Conservation (phyloP, 2,113 vertebrate genomes). For the Epinephelus moara region DNA sequence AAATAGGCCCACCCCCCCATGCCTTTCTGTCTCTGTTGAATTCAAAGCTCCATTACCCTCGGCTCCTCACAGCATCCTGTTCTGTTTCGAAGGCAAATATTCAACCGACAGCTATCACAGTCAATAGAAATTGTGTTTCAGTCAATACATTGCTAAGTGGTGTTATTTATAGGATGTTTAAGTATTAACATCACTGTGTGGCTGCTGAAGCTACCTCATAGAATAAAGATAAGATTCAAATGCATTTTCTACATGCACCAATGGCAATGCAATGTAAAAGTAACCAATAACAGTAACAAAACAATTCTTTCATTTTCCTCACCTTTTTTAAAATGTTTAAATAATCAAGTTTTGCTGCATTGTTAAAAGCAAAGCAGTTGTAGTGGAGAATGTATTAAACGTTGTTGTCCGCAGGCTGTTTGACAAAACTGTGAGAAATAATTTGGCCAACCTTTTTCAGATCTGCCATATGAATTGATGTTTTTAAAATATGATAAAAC, state of each 20-base stretch:
- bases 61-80: slow-evolving; percentile 25
- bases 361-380: neutral
- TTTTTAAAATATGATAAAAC: no score
- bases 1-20: slow-evolving; percentile 59
- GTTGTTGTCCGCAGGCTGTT: neutral
- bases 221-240: neutral
- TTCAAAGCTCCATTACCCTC: slow-evolving; percentile 31
- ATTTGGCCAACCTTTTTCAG: neutral
- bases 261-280: neutral
- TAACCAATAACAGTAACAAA: neutral
- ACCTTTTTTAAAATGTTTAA: neutral
- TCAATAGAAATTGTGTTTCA: slow-evolving; percentile 28
- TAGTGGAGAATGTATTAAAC: neutral
- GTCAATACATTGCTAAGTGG: slow-evolving; percentile 14
- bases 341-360: neutral
- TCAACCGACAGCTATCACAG: slow-evolving; percentile 3
- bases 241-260: neutral
- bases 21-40: slow-evolving; percentile 10
- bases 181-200: neutral
- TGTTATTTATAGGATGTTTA: slow-evolving; percentile 37
- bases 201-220: neutral
- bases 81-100: slow-evolving; percentile 14
- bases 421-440: neutral
- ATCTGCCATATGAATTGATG: neutral
- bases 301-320: neutral